These are phyloP conservation scores for Acanthis flammea DNA, from an alignment of 2,797 vertebrate genomes.

Conservation along the genomic window DNA sequence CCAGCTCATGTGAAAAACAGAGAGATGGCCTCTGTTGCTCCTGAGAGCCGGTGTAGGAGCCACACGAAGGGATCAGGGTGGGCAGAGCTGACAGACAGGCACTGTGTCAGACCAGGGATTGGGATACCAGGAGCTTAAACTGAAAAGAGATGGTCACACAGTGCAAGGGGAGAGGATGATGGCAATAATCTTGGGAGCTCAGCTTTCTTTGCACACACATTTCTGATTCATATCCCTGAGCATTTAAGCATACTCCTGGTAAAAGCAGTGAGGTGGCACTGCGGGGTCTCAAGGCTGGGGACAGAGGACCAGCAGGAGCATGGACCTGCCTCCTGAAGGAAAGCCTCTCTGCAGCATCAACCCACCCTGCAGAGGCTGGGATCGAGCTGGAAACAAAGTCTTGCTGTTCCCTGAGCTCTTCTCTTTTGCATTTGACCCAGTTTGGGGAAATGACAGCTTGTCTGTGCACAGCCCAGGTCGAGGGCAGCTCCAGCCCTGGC, in stretches of 20 bases:
- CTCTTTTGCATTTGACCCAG: conserved; percentile 21
- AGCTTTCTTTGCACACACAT: background rate
- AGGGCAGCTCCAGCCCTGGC: background rate
- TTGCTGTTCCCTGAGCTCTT: background rate
- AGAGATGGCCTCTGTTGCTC: background rate
- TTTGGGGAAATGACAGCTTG: background rate
- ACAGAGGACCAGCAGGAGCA: background rate
- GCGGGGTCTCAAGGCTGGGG: background rate
- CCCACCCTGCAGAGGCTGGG: background rate
- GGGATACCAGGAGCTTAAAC: background rate
- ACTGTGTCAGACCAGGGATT: background rate
- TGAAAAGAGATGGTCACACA: rapidly evolving
- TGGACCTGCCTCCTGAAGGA: background rate
- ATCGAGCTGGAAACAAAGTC: background rate
- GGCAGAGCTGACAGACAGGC: background rate
- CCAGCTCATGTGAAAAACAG: conserved; percentile 38
- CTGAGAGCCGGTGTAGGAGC: background rate
- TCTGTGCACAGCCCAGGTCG: rapidly evolving
- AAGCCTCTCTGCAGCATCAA: background rate
- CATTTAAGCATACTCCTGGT: background rate
- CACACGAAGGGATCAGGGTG: background rate
- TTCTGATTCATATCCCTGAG: background rate
- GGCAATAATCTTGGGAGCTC: background rate
- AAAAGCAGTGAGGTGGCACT: background rate
- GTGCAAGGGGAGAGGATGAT: background rate